Conservation (phyloP, 2,888 invertebrate species). For the Meiosimyza decipiens region DNA sequence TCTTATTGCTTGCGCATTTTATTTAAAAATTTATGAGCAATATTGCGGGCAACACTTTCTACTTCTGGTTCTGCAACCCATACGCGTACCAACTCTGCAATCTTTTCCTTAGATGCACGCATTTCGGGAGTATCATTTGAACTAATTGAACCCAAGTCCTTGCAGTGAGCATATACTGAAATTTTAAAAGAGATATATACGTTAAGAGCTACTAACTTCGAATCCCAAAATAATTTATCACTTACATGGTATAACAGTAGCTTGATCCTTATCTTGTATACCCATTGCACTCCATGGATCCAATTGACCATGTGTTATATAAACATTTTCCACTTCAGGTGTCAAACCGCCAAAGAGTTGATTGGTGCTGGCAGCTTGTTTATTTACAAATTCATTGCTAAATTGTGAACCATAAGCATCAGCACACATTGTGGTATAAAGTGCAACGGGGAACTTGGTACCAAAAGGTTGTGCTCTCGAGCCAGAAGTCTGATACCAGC, state of each 20-base stretch:
- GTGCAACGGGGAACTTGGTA: slow-evolving; percentile 55
- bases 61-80: slow-evolving; percentile 59
- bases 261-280: slow-evolving; percentile 56
- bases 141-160: slow-evolving; percentile 61
- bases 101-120: slow-evolving; percentile 57
- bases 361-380: slow-evolving; percentile 65
- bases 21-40: no score
- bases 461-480: slow-evolving; percentile 71
- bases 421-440: slow-evolving; percentile 55
- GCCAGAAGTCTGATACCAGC: slow-evolving; percentile 82
- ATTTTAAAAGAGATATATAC: slow-evolving; percentile 15
- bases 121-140: slow-evolving; percentile 54
- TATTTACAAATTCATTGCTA: slow-evolving; percentile 47
- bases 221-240: not conserved
- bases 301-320: slow-evolving; percentile 69
- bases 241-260: slow-evolving; percentile 60
- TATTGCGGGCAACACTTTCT: slow-evolving; percentile 43
- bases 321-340: slow-evolving; percentile 68
- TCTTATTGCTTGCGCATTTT: no score
- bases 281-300: slow-evolving; percentile 72
- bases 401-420: slow-evolving; percentile 56
- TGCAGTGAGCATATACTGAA: slow-evolving; percentile 62
- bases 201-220: not conserved
- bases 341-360: slow-evolving; percentile 67
- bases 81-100: slow-evolving; percentile 57